Conservation (phyloP, 2,888 invertebrate genomes). For the Ormyrus rosae region DNA sequence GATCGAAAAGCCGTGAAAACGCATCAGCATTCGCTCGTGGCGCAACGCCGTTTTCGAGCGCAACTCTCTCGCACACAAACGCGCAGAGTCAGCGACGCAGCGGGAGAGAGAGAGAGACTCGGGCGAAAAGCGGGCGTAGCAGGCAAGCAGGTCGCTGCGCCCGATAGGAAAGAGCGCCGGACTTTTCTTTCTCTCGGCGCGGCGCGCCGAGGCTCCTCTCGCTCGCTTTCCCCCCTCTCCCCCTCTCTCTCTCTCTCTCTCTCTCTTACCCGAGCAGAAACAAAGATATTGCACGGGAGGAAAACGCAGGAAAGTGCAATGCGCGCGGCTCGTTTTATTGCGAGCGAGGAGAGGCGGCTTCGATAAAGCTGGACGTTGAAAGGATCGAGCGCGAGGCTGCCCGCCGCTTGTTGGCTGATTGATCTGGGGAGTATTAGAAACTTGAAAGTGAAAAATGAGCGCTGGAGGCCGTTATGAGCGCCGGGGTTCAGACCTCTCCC, state of each 20-base stretch:
- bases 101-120: too few relatives aligned
- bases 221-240: background rate
- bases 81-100: background rate
- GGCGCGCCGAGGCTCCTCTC: background rate
- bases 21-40: conserved; percentile 4
- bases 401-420: too few relatives aligned
- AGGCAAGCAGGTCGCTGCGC: conserved; percentile 50
- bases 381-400: too few relatives aligned
- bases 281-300: conserved; percentile 29
- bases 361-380: too few relatives aligned
- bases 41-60: conserved; percentile 16
- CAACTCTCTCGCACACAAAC: background rate
- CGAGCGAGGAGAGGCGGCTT: background rate
- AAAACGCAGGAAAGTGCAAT: background rate
- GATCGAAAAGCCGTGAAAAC: conserved; percentile 21
- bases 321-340: background rate
- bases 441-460: too few relatives aligned
- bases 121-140: conserved; percentile 7
- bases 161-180: conserved; percentile 40
- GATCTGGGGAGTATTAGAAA: too few relatives aligned
- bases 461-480: too few relatives aligned
- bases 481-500: too few relatives aligned
- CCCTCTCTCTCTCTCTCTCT: background rate
- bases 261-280: background rate
- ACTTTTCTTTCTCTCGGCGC: conserved; percentile 36